Percentiles rank a stretch among this genome's conserved stretches.
These are phyloP conservation scores for Entomyzon cyanotis DNA, from an alignment of 2,113 vertebrate species.

Conservation along the genomic window DNA sequence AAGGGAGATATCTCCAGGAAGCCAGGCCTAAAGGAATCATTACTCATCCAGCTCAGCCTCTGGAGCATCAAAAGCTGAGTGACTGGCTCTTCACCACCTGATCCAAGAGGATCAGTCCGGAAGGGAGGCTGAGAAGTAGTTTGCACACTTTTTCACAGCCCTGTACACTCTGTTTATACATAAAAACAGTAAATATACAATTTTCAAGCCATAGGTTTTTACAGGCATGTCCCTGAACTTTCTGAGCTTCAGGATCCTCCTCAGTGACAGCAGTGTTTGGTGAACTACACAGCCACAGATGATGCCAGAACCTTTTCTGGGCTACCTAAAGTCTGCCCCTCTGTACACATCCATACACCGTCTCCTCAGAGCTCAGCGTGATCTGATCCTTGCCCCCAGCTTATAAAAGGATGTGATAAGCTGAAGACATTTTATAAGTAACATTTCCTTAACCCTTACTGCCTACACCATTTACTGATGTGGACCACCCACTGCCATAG, in stretches of 20 bases:
- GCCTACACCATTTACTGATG: not conserved
- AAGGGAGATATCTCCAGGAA: not conserved
- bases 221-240: not conserved
- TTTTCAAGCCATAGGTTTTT: not conserved
- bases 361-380: not conserved
- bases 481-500: not conserved
- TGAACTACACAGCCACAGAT: not conserved
- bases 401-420: not conserved
- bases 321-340: not conserved
- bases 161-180: not conserved
- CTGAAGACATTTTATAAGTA: not conserved
- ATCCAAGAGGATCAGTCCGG: not conserved
- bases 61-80: not conserved
- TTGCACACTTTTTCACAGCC: too few species aligned
- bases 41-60: not conserved
- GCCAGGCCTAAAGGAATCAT: not conserved
- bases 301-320: not conserved
- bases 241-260: not conserved
- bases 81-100: not conserved
- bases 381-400: not conserved
- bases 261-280: not conserved
- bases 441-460: not conserved
- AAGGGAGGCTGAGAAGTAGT: not conserved
- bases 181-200: rapidly evolving
- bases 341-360: not conserved